Base-by-base conservation (phyloP, 2,888 invertebrate genomes). In the Spodoptera picta region DNA sequence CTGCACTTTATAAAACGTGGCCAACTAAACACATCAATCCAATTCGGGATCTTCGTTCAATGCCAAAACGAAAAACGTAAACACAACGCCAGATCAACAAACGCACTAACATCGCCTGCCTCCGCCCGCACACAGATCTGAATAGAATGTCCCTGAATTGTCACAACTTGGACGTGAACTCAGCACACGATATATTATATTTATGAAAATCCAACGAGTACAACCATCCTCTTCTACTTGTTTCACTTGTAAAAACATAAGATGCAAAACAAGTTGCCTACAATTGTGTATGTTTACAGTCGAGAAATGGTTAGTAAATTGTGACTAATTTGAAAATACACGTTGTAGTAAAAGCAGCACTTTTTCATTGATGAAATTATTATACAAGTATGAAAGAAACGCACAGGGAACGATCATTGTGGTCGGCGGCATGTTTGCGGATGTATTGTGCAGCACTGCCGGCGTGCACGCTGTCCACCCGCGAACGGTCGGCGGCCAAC, bases 341-440 rank as follows among this genome's bases (percentile, higher is more conserved):
- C 58, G 47, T 44, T 63, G 56, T 74, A 54, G 54, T 71, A 54
- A 73, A 63, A 43, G 42, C 14, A 52, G 61, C 46, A 75, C 46
- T 53, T 73, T 76, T 75, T 79, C 69, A 82, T 77, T 76, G 65
- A 82, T 60, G 48, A 66, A 68, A 68, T 60, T 47, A 65, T 58
- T 65, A 64, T 46, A 71, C 14, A 64, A 70, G 65, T 60, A 79
- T 79, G 62, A 75, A 77, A 69, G 70, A 83, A 84, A 94, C 94
- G 92, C 90, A 94, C 94, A 94, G 87, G 92, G 93, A 87, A 94
- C 94, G 86, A 94, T 91, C 92, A 93, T 94, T 80, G 94, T 92
- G 74, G 94, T 94, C 79, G 94, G 94, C 88, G 94, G 94, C 94
- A 94, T 94, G 90, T 83, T 88, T 90, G 87, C 88, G 87, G 85